These are phyloP conservation scores for Dendrocincla fuliginosa DNA, from an alignment of 2,797 vertebrate genomes.

Conservation along the genomic window DNA sequence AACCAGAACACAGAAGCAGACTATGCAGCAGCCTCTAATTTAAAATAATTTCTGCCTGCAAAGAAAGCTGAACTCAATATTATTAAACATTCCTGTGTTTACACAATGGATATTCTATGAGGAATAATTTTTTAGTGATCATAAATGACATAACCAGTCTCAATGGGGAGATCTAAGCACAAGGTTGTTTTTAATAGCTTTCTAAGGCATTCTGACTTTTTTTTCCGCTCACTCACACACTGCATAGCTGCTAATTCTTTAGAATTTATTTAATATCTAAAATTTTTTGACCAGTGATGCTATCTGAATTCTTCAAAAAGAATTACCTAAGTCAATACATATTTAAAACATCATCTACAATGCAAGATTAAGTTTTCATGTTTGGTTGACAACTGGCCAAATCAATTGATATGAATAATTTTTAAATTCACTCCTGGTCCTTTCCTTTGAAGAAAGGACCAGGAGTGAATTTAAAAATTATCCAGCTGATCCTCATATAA, in stretches of 20 bases:
- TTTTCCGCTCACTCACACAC: background rate
- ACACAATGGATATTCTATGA: background rate
- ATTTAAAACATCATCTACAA: background rate
- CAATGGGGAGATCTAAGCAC: background rate
- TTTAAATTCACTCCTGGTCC: too few species aligned
- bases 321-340: background rate
- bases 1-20: slow-evolving; percentile 30
- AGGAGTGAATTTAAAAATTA: slow-evolving; percentile 20
- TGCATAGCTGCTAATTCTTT: background rate
- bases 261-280: background rate
- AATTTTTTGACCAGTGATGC: background rate
- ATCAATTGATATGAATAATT: background rate
- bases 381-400: background rate
- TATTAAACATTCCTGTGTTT: slow-evolving; percentile 45
- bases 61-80: slow-evolving; percentile 31
- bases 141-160: slow-evolving; percentile 2
- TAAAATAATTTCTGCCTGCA: slow-evolving; percentile 28
- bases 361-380: background rate
- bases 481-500: background rate
- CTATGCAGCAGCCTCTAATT: slow-evolving; percentile 13
- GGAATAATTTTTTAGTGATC: slow-evolving; percentile 22
- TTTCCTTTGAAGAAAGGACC: too few species aligned
- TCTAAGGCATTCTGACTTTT: background rate
- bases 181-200: background rate
- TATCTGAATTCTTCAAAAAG: background rate